Evolutionary conservation across 2,113 vertebrate species (phyloP), one percentile per base, ranked within the genome.

Genomic region (Perca fluviatilis): DNA sequence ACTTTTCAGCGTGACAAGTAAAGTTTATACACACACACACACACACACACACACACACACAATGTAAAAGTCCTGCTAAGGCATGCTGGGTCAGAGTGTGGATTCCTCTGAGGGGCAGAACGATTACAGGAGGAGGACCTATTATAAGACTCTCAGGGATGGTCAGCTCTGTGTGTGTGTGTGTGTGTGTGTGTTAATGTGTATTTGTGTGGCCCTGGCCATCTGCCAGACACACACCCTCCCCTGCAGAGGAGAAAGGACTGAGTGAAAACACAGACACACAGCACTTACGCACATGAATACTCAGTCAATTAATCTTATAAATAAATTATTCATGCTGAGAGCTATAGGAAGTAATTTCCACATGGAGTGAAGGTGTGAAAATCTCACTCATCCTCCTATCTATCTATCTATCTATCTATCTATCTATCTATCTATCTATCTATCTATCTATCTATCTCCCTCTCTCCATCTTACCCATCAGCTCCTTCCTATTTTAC

Each of bases 151-250:
- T 89, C 84, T 66, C 10, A 47, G 68, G 88, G 88, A 86, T 51
- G 85, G 86, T 91, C 88, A 89, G 79, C 84, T 82, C 65, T 51
- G 49, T 68, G 70, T 70, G 51, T 68, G 64, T 69, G n/a, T 74
- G 54, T 78, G 71, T 83, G 67, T 82, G 67, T 83, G 73, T 85
- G 65, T 69, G 70, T 75, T 64, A 78, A 53, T 72, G n/a, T 76
- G 63, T 73, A 67, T 85, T 82, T 85, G 88, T 91, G 87, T 90
- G 88, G 87, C 80, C 83, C 88, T 69, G 80, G 86, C 91, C 91
- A 93, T 94, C 92, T 94, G 93, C 83, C 87, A 88, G 80, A 89
- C 86, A 81, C 85, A 88, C 74, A 87, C 82, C 68, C 74, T 65
- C 47, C 79, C 85, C 88, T 77, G 73, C 60, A 58, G 68, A 86